Evolutionary conservation across 2,113 vertebrate species (phyloP).

Genomic region (Embiotoca jacksoni): DNA sequence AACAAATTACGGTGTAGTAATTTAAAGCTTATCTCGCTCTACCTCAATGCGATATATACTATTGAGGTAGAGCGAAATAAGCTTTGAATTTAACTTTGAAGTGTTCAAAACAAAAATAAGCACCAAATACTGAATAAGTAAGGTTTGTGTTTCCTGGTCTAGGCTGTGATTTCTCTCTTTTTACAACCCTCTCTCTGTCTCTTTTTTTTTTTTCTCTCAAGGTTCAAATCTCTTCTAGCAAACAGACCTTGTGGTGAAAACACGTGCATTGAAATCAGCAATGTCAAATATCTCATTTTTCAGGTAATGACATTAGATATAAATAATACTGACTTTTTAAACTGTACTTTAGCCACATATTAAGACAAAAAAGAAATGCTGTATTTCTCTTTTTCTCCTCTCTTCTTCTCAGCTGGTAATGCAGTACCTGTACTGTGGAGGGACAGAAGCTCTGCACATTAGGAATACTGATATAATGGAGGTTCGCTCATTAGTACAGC

Average conservation of each 20-base stretch:
- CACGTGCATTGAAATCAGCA: conserved; percentile 97
- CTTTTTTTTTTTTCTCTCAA: conserved; percentile 46
- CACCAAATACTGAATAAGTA: neutral
- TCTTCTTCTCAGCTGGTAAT: conserved; percentile 91
- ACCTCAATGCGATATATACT: neutral
- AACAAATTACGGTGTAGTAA: neutral
- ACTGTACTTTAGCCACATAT: neutral
- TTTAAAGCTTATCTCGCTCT: neutral
- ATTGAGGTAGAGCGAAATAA: too few relatives aligned
- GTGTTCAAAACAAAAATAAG: conserved; percentile 4
- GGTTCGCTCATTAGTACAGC: conserved; percentile 77
- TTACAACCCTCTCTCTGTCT: neutral
- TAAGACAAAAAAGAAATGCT: neutral
- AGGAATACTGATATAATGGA: conserved; percentile 97
- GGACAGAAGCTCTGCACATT: conserved; percentile 95
- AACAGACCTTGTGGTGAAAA: conserved; percentile 94
- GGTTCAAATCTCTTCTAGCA: conserved; percentile 95
- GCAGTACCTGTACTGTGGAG: conserved; percentile 98
- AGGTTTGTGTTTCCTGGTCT: neutral
- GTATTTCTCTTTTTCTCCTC: neutral
- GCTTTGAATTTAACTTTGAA: neutral
- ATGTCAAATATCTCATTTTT: conserved; percentile 98
- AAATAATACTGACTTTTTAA: neutral
- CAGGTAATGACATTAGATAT: conserved; percentile 84
- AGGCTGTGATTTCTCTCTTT: neutral